Conservation (phyloP, 1,140 invertebrate genomes). For the Drosophila quadrilineata region DNA sequence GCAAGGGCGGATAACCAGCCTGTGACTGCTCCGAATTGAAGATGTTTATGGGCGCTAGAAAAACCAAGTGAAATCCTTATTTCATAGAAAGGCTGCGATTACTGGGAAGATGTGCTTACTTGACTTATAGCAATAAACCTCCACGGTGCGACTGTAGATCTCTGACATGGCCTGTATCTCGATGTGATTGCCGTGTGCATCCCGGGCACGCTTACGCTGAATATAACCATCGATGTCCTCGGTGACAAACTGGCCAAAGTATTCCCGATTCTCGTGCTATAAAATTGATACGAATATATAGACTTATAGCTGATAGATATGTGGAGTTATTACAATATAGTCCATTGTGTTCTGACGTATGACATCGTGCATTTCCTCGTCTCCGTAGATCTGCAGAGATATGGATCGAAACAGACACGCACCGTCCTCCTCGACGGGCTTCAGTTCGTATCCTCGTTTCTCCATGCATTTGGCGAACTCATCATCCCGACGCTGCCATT, state of each 20-base stretch:
- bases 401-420: slow-evolving; percentile 95
- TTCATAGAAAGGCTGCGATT: too few relatives aligned
- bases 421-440: slow-evolving; percentile 95
- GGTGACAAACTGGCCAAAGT: slow-evolving; percentile 96
- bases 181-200: slow-evolving; percentile 95
- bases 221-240: slow-evolving; percentile 95
- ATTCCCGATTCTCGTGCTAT: slow-evolving; percentile 89
- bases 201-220: slow-evolving; percentile 88
- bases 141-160: slow-evolving; percentile 95
- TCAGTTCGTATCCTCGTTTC: slow-evolving; percentile 89
- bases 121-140: slow-evolving; percentile 94
- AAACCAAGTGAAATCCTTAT: neutral
- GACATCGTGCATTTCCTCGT: slow-evolving; percentile 94
- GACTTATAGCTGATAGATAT: neutral
- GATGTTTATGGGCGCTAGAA: slow-evolving; percentile 93
- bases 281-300: neutral
- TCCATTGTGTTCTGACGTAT: slow-evolving; percentile 95
- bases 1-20: slow-evolving; percentile 91
- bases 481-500: slow-evolving; percentile 85
- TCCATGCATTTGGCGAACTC: slow-evolving; percentile 89
- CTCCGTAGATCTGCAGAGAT: slow-evolving; percentile 95
- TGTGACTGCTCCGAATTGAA: slow-evolving; percentile 89
- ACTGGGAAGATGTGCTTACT: slow-evolving; percentile 82
- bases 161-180: slow-evolving; percentile 97
- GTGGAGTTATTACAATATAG: slow-evolving; percentile 88